Conservation (phyloP, 64 coral and sea anemone genomes). For the Dendronephthya gigantea region DNA sequence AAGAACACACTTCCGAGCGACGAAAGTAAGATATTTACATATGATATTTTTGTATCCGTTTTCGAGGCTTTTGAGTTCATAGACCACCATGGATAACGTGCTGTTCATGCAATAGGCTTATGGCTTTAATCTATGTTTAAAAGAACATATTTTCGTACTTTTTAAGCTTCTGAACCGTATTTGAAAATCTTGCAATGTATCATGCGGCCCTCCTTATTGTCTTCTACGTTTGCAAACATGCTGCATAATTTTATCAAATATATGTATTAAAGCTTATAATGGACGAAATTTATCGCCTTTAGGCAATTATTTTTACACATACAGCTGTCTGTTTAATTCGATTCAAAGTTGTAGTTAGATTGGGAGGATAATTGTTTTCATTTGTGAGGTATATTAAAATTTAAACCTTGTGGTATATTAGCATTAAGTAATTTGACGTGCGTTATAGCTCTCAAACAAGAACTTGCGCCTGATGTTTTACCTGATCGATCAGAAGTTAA, state of each 20-base stretch:
- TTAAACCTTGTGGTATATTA: background rate
- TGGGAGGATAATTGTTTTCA: background rate
- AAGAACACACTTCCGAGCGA: background rate
- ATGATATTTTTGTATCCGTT: background rate
- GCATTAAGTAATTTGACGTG: background rate
- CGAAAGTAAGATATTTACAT: conserved; percentile 2
- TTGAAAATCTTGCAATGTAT: too few relatives aligned
- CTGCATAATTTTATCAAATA: too few relatives aligned
- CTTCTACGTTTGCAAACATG: too few relatives aligned
- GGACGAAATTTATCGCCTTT: too few relatives aligned
- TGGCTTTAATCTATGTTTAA: too few relatives aligned
- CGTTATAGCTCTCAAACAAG: background rate
- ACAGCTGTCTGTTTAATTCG: background rate
- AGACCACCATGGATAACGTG: too few relatives aligned
- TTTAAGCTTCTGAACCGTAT: too few relatives aligned
- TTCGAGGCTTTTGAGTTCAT: background rate
- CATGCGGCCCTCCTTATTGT: too few relatives aligned
- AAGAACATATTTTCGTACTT: too few relatives aligned
- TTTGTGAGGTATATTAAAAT: background rate
- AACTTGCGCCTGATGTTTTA: background rate
- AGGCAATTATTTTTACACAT: background rate
- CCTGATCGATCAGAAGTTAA: conserved; percentile 11
- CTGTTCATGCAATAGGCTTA: too few relatives aligned
- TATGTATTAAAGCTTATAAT: too few relatives aligned
- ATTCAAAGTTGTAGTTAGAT: background rate